A percentile compares a stretch with the other conserved stretches of the same genome.
Evolutionary conservation across 2,888 invertebrate genomes (phyloP).

Genomic region (Malachius bipustulatus): DNA sequence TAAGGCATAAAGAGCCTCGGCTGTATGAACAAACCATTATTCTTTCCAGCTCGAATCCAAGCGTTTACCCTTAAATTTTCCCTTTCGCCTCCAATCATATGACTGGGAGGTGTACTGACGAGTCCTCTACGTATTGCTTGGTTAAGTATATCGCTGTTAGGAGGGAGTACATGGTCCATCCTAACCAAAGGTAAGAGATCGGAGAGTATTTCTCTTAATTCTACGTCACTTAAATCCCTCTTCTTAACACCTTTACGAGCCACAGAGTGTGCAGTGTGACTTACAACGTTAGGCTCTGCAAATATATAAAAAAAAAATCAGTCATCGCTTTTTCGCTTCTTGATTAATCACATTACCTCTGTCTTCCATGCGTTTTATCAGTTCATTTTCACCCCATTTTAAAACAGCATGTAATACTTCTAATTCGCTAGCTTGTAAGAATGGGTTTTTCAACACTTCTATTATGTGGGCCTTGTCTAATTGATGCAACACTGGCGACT

Average conservation of each 20-base stretch:
- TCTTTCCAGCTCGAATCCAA: conserved; percentile 66
- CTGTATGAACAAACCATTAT: conserved; percentile 63
- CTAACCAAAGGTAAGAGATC: conserved; percentile 75
- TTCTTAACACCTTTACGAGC: conserved; percentile 74
- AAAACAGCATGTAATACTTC: conserved; percentile 78
- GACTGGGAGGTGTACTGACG: conserved; percentile 70
- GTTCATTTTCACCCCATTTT: conserved; percentile 81
- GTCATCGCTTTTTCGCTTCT: background rate
- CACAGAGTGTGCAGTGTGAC: conserved; percentile 87
- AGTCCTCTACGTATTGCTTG: conserved; percentile 61
- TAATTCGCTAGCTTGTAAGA: conserved; percentile 74
- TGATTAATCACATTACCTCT: conserved; percentile 40
- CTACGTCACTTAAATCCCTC: conserved; percentile 72
- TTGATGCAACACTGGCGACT: conserved; percentile 62
- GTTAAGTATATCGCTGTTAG: conserved; percentile 63
- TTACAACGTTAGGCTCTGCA: conserved; percentile 77
- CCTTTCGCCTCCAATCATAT: conserved; percentile 69
- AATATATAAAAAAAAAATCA: conserved; percentile 13
- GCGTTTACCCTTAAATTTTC: conserved; percentile 58
- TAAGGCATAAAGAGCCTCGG: conserved; percentile 90
- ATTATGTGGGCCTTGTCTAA: conserved; percentile 62
- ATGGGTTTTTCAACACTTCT: conserved; percentile 66
- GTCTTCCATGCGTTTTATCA: conserved; percentile 72
- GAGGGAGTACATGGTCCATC: conserved; percentile 81
- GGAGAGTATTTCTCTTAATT: conserved; percentile 72